Conservation (phyloP, 2,797 vertebrate species). For the Dicrostonyx torquatus region DNA sequence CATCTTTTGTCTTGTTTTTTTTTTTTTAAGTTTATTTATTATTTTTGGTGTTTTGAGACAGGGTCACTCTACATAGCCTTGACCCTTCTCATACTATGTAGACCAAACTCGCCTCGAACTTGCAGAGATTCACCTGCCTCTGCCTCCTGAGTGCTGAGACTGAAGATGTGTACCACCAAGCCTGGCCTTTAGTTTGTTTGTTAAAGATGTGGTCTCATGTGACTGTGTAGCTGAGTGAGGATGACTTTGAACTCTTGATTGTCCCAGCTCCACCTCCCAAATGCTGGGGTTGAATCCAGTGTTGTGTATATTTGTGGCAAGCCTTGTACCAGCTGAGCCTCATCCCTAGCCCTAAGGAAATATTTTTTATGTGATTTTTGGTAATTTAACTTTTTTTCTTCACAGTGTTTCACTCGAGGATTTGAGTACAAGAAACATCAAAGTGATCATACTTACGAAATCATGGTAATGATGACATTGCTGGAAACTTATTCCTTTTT, state of each 20-base stretch:
- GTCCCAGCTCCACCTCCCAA: background rate
- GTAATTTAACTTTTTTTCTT: conserved; percentile 68
- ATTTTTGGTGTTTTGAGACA: background rate
- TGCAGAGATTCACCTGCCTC: background rate
- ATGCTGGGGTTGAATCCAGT: background rate
- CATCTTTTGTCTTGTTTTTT: background rate
- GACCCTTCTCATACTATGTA: background rate
- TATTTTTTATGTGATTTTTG: background rate
- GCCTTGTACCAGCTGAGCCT: background rate
- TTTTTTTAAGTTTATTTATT: background rate
- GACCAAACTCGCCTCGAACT: background rate
- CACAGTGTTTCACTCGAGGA: conserved; percentile 97
- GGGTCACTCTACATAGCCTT: background rate
- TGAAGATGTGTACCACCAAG: background rate
- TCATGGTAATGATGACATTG: conserved; percentile 92
- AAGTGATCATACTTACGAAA: conserved; percentile 98
- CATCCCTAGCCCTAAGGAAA: conserved; percentile 12
- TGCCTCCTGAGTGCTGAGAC: background rate
- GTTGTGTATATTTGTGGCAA: background rate
- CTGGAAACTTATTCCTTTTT: background rate
- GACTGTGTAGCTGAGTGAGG: background rate
- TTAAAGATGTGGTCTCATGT: background rate
- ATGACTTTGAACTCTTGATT: background rate
- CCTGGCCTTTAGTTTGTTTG: background rate
- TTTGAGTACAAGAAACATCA: conserved; percentile 99